A percentile compares a stretch with the other conserved stretches of the same genome.
phyloP scores from a whole-genome alignment of 2,888 invertebrate genomes.

The Lasioglossum vierecki region DNA sequence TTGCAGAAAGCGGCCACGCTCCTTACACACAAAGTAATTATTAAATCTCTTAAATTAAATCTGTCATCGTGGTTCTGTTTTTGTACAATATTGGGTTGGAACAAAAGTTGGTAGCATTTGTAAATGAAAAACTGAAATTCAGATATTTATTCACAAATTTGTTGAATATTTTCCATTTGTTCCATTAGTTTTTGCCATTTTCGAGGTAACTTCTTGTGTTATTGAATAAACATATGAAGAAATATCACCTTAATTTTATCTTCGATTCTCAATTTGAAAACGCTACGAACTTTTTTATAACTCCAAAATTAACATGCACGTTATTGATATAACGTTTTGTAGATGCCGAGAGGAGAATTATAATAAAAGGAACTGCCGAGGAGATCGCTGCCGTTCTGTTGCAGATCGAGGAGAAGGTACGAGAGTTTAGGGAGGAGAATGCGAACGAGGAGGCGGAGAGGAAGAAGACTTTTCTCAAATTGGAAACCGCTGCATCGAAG shows the following conservation, averaged over 20 bases:
- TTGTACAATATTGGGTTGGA: constrained; percentile 42
- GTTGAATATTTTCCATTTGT: too few relatives aligned
- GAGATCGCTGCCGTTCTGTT: constrained; percentile 90
- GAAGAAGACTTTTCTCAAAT: constrained; percentile 54
- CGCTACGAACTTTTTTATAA: too few relatives aligned
- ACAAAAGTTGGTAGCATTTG: too few relatives aligned
- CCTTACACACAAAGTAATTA: constrained; percentile 61
- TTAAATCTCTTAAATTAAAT: constrained; percentile 35
- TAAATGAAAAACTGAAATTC: too few relatives aligned
- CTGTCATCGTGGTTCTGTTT: constrained; percentile 33
- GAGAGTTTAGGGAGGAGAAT: constrained; percentile 84
- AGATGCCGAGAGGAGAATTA: constrained; percentile 78
- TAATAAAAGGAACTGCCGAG: constrained; percentile 88
- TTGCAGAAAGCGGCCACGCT: constrained; percentile 83
- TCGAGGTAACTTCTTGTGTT: too few relatives aligned
- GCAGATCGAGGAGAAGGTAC: constrained; percentile 89
- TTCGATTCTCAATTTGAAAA: too few relatives aligned
- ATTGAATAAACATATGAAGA: too few relatives aligned
- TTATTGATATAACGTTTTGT: background rate
- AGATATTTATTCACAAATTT: too few relatives aligned
- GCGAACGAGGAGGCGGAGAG: constrained; percentile 15
- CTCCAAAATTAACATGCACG: too few relatives aligned
- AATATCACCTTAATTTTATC: too few relatives aligned
- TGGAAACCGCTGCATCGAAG: constrained; percentile 63
- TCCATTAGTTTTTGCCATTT: too few relatives aligned